phyloP scores from a whole-genome alignment of 2,113 vertebrate species.

The Epinephelus moara region DNA sequence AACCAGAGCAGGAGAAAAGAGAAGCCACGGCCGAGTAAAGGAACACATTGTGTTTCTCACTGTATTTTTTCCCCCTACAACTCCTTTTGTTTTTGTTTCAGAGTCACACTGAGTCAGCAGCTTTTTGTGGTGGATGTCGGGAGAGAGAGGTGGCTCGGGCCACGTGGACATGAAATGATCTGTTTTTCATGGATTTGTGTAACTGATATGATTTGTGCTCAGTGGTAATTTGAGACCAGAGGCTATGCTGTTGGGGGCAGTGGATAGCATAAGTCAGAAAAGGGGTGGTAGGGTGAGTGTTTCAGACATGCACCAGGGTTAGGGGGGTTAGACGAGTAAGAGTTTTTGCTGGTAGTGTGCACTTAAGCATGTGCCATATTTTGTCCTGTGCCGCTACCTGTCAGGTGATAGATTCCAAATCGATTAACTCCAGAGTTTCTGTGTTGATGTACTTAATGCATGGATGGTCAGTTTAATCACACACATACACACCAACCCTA shows the following conservation, averaged over 20 bases:
- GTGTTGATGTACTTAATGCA: no score
- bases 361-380: constrained; percentile 15
- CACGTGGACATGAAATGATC: constrained; percentile 75
- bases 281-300: constrained; percentile 50
- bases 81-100: constrained; percentile 70
- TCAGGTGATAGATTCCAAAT: constrained; percentile 50
- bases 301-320: constrained; percentile 16
- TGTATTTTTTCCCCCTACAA: constrained; percentile 38
- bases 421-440: no score
- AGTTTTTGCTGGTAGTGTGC: constrained; percentile 30
- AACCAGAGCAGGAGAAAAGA: constrained; percentile 45
- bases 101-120: constrained; percentile 72
- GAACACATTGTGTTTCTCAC: constrained; percentile 52
- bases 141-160: constrained; percentile 49
- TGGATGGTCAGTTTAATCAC: no score
- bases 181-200: constrained; percentile 81
- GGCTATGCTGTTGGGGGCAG: constrained; percentile 40
- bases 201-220: constrained; percentile 79
- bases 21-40: constrained; percentile 34
- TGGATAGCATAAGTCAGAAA: constrained; percentile 44
- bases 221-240: constrained; percentile 69
- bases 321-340: constrained; percentile 29
- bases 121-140: constrained; percentile 55
- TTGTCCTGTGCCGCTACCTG: constrained; percentile 31
- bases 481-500: background rate